Evolutionary conservation across 2,113 vertebrate genomes (phyloP).

Genomic region (Orcinus orca): DNA sequence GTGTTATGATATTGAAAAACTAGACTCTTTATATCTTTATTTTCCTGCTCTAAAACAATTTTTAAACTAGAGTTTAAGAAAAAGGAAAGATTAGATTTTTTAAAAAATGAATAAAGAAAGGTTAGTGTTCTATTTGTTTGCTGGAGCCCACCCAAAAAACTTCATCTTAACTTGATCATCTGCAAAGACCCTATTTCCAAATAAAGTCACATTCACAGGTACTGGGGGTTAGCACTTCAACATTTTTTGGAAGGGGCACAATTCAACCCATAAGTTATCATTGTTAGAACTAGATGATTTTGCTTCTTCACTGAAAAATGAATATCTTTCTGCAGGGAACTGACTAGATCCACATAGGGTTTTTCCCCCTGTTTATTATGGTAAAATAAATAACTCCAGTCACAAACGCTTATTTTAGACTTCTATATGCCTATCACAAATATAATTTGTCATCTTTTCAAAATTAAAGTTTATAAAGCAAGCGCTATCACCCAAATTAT

Average conservation of each 20-base stretch:
- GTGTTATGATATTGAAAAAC: neutral
- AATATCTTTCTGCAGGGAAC: neutral
- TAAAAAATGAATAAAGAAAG: neutral
- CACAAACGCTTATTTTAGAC: neutral
- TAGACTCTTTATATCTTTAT: neutral
- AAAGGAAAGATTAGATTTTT: neutral
- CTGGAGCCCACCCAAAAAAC: neutral
- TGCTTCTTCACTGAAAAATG: neutral
- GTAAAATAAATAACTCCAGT: neutral
- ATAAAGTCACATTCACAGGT: neutral
- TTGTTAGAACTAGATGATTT: neutral
- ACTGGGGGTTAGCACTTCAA: neutral
- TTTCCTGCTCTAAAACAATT: neutral
- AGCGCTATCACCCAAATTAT: neutral
- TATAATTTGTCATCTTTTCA: neutral
- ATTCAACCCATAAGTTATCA: neutral
- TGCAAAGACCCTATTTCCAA: neutral
- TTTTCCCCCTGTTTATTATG: neutral
- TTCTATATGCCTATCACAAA: neutral
- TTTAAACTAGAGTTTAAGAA: conserved; percentile 5
- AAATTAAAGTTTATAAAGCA: conserved; percentile 12
- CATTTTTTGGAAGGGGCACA: neutral
- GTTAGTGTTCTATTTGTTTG: neutral
- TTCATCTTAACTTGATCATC: neutral
- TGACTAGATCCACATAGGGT: neutral